Percentiles rank a stretch among this genome's conserved stretches.
Conservation (phyloP, 2,797 vertebrate genomes). For the Urophycis tenuis region DNA sequence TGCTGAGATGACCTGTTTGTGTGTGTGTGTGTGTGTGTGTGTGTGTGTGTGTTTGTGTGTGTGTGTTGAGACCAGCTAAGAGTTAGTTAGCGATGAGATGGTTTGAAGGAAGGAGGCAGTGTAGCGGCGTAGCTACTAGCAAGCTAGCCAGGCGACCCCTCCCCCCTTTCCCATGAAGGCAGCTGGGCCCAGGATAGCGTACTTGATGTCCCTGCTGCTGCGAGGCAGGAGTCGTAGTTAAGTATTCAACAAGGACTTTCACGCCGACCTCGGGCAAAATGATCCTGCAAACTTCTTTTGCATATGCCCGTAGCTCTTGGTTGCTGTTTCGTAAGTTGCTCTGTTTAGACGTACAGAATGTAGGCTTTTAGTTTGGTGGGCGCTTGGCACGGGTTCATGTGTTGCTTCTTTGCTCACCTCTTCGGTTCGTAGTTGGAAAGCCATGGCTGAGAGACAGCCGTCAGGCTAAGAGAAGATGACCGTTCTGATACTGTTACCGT, state of each 20-base stretch:
- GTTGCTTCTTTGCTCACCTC: too few species aligned
- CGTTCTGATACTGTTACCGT: too few species aligned
- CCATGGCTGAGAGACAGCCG: too few species aligned
- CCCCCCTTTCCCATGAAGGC: too few species aligned
- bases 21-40: conserved; percentile 3
- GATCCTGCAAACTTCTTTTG: too few species aligned
- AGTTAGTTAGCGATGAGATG: background rate
- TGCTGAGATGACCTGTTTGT: background rate
- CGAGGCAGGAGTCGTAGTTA: background rate
- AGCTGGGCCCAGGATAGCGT: background rate
- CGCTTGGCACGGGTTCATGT: too few species aligned
- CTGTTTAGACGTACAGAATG: too few species aligned
- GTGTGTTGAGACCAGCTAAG: conserved; percentile 2
- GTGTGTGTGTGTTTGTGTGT: conserved; percentile 2
- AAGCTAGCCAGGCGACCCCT: background rate
- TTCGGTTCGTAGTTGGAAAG: background rate
- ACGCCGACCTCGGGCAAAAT: too few species aligned
- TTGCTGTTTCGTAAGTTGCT: too few species aligned
- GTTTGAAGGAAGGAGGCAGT: background rate
- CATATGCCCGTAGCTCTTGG: too few species aligned
- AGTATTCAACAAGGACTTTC: background rate
- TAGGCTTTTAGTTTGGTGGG: too few species aligned
- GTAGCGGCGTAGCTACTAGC: background rate
- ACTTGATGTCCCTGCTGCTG: background rate
- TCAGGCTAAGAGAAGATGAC: too few species aligned